Evolutionary conservation across 2,888 invertebrate species (phyloP).

Genomic region (Epinotia demarniana): DNA sequence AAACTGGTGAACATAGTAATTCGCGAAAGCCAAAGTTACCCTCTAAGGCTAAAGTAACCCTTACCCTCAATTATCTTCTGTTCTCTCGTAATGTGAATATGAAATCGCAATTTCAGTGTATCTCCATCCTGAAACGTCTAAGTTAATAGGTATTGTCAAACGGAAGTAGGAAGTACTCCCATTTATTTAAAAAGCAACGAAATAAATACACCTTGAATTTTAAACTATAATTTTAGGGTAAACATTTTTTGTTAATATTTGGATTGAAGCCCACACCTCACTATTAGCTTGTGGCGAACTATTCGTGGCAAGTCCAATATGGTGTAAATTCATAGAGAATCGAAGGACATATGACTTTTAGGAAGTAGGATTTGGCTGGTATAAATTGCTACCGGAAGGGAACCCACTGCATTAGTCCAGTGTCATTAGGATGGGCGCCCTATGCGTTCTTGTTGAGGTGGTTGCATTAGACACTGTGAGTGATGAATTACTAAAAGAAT

Average conservation of each 20-base stretch:
- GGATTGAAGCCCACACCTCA: constrained; percentile 47
- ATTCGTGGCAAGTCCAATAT: constrained; percentile 49
- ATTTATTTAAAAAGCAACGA: constrained; percentile 11
- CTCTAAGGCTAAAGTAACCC: too few species aligned
- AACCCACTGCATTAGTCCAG: constrained; percentile 57
- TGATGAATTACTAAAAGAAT: background rate
- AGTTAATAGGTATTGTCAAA: background rate
- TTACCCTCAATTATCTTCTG: too few species aligned
- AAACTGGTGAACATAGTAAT: too few species aligned
- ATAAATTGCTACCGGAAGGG: constrained; percentile 68
- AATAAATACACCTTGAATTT: constrained; percentile 23
- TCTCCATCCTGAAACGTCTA: background rate
- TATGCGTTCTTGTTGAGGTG: constrained; percentile 44
- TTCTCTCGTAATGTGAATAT: too few species aligned
- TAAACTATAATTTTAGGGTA: constrained; percentile 36
- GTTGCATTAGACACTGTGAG: constrained; percentile 4
- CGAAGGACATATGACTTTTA: background rate
- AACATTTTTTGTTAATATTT: constrained; percentile 39
- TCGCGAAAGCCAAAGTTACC: too few species aligned
- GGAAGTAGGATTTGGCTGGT: background rate
- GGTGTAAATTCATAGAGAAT: background rate
- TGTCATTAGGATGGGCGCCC: constrained; percentile 50
- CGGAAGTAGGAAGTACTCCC: background rate
- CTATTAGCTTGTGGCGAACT: constrained; percentile 65
- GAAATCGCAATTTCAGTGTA: too few species aligned